Evolutionary conservation across 2,888 invertebrate species (phyloP), one percentile per base, ranked within the genome.

Genomic region (Drosophila siamana): DNA sequence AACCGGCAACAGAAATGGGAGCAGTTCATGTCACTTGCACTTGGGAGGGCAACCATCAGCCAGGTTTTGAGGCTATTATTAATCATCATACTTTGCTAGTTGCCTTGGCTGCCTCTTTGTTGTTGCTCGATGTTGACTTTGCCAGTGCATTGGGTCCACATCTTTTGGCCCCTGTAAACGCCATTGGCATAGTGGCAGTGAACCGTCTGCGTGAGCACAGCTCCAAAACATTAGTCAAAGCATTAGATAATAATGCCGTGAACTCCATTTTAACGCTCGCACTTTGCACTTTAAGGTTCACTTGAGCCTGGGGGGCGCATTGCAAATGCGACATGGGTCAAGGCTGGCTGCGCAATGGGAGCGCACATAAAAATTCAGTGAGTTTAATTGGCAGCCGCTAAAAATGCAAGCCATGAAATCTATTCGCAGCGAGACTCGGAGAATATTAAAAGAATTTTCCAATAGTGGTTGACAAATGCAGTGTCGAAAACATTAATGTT

Each of bases 151-250:
- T 28, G 36, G 43, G 44, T 51, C 24, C 48, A 55, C 64, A 44
- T 47, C 65, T 60, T 57, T 44, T 47, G 55, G 8, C 66, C 65
- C 56, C 54, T 73, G 54, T 46, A 59, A 59, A 50, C 51, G 63
- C 56, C 63, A 69, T 59, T 83, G 86, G 69, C 78, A 52, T 56
- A 62, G 43, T 86, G 86, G 74, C 84, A 85, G 78, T 85, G 84
- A 85, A 84, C 86, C 69, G 60, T 36, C 54, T 47, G 46, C 19
- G 41, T 4, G 51, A 54, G 38, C 33, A 30, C 40, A 55, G 44
- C 30, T 43, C n/a, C 33, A 41, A 64, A 67, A 51, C 54, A 63
- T 69, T 78, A 33, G 57, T 54, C 51, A 43, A 38, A 69, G 44
- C 65, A 64, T 76, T 81, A 76, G 76, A 69, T 78, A 81, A 87